Evolutionary conservation across 2,888 invertebrate genomes (phyloP), one percentile per base, ranked within the genome.

Genomic region (Cylindroiulus punctatus): DNA sequence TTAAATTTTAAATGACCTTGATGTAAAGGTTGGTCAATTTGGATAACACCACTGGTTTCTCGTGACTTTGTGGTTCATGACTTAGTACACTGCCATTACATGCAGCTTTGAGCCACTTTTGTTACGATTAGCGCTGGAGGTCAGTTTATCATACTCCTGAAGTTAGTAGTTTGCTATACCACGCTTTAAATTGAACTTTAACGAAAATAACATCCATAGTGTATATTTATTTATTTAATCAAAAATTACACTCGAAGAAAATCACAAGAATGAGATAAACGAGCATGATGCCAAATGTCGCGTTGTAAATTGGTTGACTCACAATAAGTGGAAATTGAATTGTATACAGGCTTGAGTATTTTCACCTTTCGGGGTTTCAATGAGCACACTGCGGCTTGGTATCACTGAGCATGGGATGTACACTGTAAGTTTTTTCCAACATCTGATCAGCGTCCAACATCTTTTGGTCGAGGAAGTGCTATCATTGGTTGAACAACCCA

Each of bases 221-320:
- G 52, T 52, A 52, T 52, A 52, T 52, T 52, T 52, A 52, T 52
- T 52, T 52, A 52, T 52, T 52, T 52, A 52, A 19, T 52, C 19
- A 52, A 52, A 52, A 52, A 52, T 52, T 52, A 52, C 52, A 52
- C 52, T 52, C 52, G 52, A 52, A 52, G 52, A 52, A 52, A 52
- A 52, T 52, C 52, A 52, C 52, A 52, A 52, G 52, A 52, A 52
- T 52, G 52, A 52, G 19, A 52, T 19, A 52, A 52, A 52, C 52
- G 52, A 19, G 52, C 52, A 52, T n/a, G 52, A 52, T 7, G 36
- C 36, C 36, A 36, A 36, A 36, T 52, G 52, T 52, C 19, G 52
- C 52, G 52, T 52, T 52, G 52, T 52, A 52, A 52, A 52, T 52
- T 52, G 52, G 52, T 52, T 52, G 52, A 52, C 52, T 52, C 52